Conservation (phyloP, 2,888 invertebrate genomes). For the Pristionchus arcanus region DNA sequence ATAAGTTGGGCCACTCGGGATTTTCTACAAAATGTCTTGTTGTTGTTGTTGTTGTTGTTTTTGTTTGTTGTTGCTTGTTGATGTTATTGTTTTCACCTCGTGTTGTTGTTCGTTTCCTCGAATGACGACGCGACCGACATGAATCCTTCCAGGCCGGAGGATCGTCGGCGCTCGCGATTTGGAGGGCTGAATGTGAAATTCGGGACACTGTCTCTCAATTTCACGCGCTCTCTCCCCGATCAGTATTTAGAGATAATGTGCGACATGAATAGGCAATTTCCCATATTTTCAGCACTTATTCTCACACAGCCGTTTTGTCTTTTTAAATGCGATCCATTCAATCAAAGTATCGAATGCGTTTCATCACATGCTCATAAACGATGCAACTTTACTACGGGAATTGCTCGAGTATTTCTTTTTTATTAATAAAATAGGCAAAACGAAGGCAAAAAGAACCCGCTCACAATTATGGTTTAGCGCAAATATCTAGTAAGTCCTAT, state of each 20-base stretch:
- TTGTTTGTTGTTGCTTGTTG: slow-evolving; percentile 33
- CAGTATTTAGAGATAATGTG: too few relatives aligned
- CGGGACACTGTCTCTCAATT: too few relatives aligned
- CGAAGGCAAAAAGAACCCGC: too few relatives aligned
- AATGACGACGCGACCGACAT: slow-evolving; percentile 29
- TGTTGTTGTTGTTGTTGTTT: neutral
- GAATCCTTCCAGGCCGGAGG: slow-evolving; percentile 52
- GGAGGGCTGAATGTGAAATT: slow-evolving; percentile 20
- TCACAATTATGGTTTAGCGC: too few relatives aligned
- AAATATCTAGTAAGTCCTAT: too few relatives aligned
- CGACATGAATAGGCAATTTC: too few relatives aligned
- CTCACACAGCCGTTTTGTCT: neutral
- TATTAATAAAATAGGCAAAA: too few relatives aligned
- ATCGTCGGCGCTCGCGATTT: slow-evolving; percentile 30
- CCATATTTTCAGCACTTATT: too few relatives aligned
- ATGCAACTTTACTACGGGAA: neutral
- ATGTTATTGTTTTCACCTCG: neutral
- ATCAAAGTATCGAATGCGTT: neutral
- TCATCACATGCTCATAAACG: neutral
- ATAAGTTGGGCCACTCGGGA: slow-evolving; percentile 6
- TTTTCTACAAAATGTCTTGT: neutral
- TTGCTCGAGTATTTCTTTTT: too few relatives aligned
- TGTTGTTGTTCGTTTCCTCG: slow-evolving; percentile 31
- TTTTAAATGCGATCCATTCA: too few relatives aligned
- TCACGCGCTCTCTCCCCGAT: too few relatives aligned